These are phyloP conservation scores for Himalopsyche anomala DNA, from an alignment of 2,888 invertebrate genomes.

Conservation along the genomic window DNA sequence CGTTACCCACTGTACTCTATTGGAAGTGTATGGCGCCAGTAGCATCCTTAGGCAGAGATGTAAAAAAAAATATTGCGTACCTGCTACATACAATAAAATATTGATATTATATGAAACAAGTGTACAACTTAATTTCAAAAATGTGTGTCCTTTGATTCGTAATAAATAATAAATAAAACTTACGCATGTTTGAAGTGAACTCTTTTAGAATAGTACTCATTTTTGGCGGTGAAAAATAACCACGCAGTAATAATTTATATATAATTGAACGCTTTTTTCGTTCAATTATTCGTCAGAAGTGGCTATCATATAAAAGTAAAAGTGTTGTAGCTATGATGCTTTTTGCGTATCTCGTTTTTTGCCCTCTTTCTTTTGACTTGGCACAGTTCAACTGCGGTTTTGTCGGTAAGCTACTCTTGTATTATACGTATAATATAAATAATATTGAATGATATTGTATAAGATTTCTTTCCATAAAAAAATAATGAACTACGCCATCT, in stretches of 20 bases:
- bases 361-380: neutral
- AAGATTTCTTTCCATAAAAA: neutral
- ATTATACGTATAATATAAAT: neutral
- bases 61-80: no score
- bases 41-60: no score
- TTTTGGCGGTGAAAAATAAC: no score
- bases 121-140: no score
- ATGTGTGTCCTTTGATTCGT: no score
- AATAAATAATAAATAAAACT: no score
- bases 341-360: slow-evolving; percentile 14
- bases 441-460: neutral
- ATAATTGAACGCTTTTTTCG: neutral
- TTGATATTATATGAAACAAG: no score
- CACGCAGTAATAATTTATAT: neutral
- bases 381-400: neutral
- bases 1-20: no score
- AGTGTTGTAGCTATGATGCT: neutral
- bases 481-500: neutral
- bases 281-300: neutral
- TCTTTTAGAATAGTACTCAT: no score
- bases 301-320: neutral
- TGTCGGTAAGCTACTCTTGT: neutral
- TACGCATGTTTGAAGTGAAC: no score
- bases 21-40: no score
- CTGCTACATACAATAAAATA: no score